These are phyloP conservation scores for Azemiops feae DNA, from an alignment of 2,113 vertebrate species.

Conservation along the genomic window DNA sequence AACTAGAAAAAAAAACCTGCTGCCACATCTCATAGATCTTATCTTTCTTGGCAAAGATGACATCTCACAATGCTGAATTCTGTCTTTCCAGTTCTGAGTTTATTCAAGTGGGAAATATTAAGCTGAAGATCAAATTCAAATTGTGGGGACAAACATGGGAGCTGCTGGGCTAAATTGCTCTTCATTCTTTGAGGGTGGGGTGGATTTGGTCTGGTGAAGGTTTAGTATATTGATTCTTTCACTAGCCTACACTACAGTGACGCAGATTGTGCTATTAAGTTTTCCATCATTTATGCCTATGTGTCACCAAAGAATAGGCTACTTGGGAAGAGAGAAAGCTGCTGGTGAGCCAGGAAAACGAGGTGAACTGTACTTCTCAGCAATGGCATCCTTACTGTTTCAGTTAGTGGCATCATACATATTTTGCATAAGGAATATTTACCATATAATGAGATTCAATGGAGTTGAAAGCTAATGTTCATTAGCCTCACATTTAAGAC, in stretches of 20 bases:
- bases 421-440: slow-evolving; percentile 47
- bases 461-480: slow-evolving; percentile 57
- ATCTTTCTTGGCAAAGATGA: neutral
- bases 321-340: slow-evolving; percentile 33
- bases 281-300: slow-evolving; percentile 31
- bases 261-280: slow-evolving; percentile 24
- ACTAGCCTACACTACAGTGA: slow-evolving; percentile 12
- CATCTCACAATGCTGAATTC: neutral
- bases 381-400: slow-evolving; percentile 45
- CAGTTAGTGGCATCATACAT: slow-evolving; percentile 43
- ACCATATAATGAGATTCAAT: slow-evolving; percentile 39
- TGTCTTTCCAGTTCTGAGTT: neutral
- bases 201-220: neutral
- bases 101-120: neutral
- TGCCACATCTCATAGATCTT: neutral
- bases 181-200: neutral
- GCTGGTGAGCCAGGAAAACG: neutral
- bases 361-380: neutral
- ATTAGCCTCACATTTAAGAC: slow-evolving; percentile 52
- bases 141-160: neutral
- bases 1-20: neutral
- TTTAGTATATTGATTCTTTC: slow-evolving; percentile 20
- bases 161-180: neutral
- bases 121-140: neutral
- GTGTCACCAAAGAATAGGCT: slow-evolving; percentile 24